A percentile compares a stretch with the other conserved stretches of the same genome.
These are phyloP conservation scores for Coelogynopora nodosa DNA, from an alignment of 2,888 invertebrate species.

Conservation along the genomic window DNA sequence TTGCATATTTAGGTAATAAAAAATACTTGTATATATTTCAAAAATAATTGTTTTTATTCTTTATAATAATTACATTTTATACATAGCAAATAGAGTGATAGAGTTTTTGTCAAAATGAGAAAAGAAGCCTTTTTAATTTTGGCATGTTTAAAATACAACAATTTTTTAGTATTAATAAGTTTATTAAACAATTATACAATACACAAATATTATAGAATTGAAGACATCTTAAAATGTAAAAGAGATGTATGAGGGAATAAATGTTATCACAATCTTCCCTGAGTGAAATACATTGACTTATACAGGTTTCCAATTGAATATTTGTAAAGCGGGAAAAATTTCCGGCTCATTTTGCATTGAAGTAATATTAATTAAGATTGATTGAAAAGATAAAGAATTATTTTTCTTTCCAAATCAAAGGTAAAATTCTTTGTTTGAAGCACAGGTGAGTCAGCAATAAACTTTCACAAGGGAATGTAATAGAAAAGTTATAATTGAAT, in stretches of 20 bases:
- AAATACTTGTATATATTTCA: too few relatives aligned
- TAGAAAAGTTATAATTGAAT: neutral
- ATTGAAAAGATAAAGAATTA: neutral
- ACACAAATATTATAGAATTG: neutral
- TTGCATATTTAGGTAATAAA: too few relatives aligned
- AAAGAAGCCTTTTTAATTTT: too few relatives aligned
- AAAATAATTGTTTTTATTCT: too few relatives aligned
- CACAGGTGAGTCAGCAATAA: neutral
- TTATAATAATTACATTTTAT: too few relatives aligned
- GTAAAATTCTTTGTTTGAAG: neutral
- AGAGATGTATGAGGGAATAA: neutral
- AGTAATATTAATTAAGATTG: neutral
- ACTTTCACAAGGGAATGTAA: neutral
- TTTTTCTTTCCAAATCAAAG: neutral
- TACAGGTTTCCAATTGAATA: slow-evolving; percentile 7
- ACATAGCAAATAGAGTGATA: too few relatives aligned
- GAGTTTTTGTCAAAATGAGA: too few relatives aligned
- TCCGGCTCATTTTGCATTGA: slow-evolving; percentile 1
- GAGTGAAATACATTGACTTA: slow-evolving; percentile 9
- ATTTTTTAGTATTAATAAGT: neutral
- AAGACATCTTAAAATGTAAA: neutral
- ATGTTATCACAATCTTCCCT: neutral
- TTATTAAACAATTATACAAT: neutral
- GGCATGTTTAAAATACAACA: too few relatives aligned
- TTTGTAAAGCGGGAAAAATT: neutral